These are phyloP conservation scores for Nanorana parkeri DNA, from an alignment of 2,113 vertebrate species.

Conservation along the genomic window DNA sequence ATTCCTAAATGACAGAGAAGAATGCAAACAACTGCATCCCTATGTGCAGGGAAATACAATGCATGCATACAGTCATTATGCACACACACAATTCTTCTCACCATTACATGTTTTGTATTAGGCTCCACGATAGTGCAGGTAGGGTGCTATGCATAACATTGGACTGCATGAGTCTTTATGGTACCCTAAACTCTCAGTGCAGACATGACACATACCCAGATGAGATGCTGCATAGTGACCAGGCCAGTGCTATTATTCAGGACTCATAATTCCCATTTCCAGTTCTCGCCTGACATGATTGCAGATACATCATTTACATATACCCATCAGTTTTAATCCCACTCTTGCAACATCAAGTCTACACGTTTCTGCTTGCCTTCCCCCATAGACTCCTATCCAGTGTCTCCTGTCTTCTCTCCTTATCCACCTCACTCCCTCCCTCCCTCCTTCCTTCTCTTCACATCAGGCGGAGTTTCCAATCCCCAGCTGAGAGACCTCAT, in stretches of 20 bases:
- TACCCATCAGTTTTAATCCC: background rate
- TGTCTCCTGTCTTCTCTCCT: conserved; percentile 45
- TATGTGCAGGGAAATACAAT: too few species aligned
- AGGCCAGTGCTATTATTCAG: background rate
- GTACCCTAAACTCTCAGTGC: too few species aligned
- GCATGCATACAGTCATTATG: too few species aligned
- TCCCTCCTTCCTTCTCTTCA: conserved; percentile 40
- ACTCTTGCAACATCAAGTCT: background rate
- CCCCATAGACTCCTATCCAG: conserved; percentile 25
- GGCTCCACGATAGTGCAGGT: too few species aligned
- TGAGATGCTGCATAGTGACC: background rate
- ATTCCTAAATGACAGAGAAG: too few species aligned
- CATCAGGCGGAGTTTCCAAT: conserved; percentile 59
- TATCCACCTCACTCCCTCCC: conserved; percentile 41
- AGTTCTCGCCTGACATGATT: background rate
- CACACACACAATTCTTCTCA: too few species aligned
- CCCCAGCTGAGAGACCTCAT: conserved; percentile 53
- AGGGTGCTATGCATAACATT: too few species aligned
- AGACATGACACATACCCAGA: background rate
- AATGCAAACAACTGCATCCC: too few species aligned
- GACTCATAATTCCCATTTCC: background rate
- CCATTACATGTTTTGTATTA: too few species aligned
- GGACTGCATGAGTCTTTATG: too few species aligned
- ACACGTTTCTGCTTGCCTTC: conserved; percentile 13
- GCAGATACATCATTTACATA: background rate